Evolutionary conservation across 1,140 invertebrate genomes (phyloP).

Genomic region (Hycleus cichorii): DNA sequence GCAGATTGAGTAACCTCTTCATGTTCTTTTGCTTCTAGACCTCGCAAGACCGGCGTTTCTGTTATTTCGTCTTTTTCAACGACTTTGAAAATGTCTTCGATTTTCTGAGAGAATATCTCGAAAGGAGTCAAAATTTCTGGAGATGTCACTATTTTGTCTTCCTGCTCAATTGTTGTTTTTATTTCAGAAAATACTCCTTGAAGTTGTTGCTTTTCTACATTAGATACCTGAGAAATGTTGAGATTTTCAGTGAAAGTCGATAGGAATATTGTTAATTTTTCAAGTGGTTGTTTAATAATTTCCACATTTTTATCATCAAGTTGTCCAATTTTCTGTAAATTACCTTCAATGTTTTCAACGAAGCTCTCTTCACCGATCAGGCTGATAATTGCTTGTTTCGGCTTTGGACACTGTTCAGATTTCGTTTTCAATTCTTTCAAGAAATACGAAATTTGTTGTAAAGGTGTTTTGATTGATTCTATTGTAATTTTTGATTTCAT

Average conservation of each 20-base stretch:
- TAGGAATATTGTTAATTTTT: slow-evolving; percentile 10
- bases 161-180: no score
- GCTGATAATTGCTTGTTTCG: slow-evolving; percentile 16
- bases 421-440: not conserved
- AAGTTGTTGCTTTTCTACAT: slow-evolving; percentile 8
- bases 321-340: slow-evolving; percentile 12
- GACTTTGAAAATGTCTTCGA: no score
- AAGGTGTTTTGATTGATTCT: slow-evolving; percentile 28
- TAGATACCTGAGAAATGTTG: not conserved
- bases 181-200: not conserved
- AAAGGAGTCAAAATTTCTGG: no score
- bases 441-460: not conserved
- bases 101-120: no score
- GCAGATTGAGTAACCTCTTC: no score
- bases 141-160: no score
- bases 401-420: slow-evolving; percentile 8
- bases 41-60: no score
- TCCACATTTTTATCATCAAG: not conserved
- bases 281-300: slow-evolving; percentile 13
- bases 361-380: slow-evolving; percentile 19
- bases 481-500: slow-evolving; percentile 13
- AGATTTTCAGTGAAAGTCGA: slow-evolving; percentile 1
- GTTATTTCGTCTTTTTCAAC: no score
- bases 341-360: slow-evolving; percentile 18
- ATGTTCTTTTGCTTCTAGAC: no score